phyloP scores from a whole-genome alignment of 2,797 vertebrate genomes.

The Bradypus variegatus region DNA sequence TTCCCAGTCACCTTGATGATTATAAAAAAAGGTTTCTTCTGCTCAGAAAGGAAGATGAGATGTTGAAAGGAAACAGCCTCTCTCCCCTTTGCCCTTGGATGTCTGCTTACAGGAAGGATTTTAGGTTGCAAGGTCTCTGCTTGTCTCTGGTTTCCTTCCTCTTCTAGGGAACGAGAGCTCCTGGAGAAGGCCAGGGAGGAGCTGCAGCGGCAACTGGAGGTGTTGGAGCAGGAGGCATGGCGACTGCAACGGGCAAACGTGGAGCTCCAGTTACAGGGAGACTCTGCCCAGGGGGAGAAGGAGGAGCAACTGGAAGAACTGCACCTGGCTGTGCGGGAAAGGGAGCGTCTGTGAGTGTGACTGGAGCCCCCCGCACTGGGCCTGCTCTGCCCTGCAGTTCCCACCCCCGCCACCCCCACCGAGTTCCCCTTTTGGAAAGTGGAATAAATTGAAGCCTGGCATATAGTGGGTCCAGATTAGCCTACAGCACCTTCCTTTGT shows the following conservation, averaged over 20 bases:
- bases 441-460: neutral
- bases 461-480: neutral
- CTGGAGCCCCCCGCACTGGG: neutral
- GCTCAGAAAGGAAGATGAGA: neutral
- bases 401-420: neutral
- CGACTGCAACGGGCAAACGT: slow-evolving; percentile 67
- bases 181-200: slow-evolving; percentile 71
- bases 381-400: neutral
- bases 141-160: slow-evolving; percentile 15
- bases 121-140: neutral
- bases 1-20: neutral
- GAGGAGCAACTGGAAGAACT: slow-evolving; percentile 72
- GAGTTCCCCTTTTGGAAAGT: neutral
- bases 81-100: neutral
- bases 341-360: slow-evolving; percentile 70
- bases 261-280: slow-evolving; percentile 72
- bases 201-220: slow-evolving; percentile 76
- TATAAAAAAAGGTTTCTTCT: neutral
- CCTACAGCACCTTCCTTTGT: neutral
- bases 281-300: slow-evolving; percentile 70
- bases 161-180: slow-evolving; percentile 71
- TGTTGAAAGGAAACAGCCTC: neutral
- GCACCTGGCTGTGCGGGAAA: slow-evolving; percentile 71
- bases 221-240: slow-evolving; percentile 72
- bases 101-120: neutral